Conservation (phyloP, 2,888 invertebrate species). For the Cyclophora punctaria region DNA sequence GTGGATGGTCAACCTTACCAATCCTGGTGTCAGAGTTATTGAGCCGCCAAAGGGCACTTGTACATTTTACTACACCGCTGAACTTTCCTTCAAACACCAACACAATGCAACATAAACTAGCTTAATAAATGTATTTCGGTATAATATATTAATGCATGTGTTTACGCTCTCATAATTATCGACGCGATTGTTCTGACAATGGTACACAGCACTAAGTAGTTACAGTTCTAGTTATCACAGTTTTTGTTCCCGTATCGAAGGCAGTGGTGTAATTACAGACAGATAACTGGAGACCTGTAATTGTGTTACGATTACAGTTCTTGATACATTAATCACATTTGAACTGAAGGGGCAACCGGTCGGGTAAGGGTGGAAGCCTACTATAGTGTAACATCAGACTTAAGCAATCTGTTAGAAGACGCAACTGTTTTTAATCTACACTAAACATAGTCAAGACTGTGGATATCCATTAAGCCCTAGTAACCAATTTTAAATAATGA, state of each 20-base stretch:
- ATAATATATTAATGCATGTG: constrained; percentile 8
- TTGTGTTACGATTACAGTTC: constrained; percentile 34
- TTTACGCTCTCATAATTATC: constrained; percentile 14
- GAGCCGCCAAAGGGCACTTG: too few relatives aligned
- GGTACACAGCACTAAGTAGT: not conserved
- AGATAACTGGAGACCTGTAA: constrained; percentile 16
- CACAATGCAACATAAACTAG: constrained; percentile 16
- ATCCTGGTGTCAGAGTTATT: too few relatives aligned
- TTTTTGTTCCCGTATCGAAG: constrained; percentile 13
- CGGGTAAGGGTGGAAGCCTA: too few relatives aligned
- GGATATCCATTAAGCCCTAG: too few relatives aligned
- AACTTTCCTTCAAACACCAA: too few relatives aligned
- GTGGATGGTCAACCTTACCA: too few relatives aligned
- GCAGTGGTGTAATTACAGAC: constrained; percentile 11
- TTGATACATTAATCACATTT: constrained; percentile 43
- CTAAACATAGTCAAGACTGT: too few relatives aligned
- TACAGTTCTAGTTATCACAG: constrained; percentile 3
- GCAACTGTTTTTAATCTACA: too few relatives aligned
- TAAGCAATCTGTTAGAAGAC: too few relatives aligned
- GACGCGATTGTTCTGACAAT: constrained; percentile 5
- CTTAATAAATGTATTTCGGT: constrained; percentile 11
- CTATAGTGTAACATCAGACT: too few relatives aligned
- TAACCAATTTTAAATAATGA: too few relatives aligned
- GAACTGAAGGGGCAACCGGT: not conserved
- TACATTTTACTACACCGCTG: too few relatives aligned